Evolutionary conservation across 2,888 invertebrate genomes (phyloP).

Genomic region (Notodonta dromedarius): DNA sequence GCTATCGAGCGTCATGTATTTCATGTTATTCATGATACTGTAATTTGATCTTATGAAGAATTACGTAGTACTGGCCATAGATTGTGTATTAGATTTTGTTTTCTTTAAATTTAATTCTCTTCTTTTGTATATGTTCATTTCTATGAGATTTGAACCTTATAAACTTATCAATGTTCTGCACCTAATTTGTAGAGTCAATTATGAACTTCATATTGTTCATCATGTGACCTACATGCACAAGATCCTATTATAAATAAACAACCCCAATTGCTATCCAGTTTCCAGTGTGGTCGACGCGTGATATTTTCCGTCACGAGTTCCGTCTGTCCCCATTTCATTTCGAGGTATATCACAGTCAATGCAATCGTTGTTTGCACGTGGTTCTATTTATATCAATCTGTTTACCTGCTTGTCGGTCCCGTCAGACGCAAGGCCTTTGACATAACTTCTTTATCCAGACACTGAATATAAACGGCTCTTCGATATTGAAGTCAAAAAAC

Average conservation of each 20-base stretch:
- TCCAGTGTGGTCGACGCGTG: background rate
- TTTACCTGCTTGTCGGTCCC: conserved; percentile 23
- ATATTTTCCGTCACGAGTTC: background rate
- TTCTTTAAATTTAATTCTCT: no score
- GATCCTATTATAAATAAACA: background rate
- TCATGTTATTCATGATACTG: no score
- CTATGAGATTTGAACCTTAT: no score
- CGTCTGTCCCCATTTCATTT: background rate
- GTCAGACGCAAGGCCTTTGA: conserved; percentile 16
- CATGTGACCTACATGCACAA: background rate
- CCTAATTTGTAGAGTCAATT: background rate
- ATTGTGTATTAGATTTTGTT: no score
- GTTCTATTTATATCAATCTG: conserved; percentile 13
- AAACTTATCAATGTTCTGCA: no score
- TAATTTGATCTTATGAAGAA: no score
- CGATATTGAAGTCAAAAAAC: background rate
- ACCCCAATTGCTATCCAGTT: background rate
- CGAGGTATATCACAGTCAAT: conserved; percentile 21
- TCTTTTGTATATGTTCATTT: no score
- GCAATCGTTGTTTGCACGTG: conserved; percentile 13
- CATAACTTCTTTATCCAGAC: background rate
- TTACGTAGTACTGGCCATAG: no score
- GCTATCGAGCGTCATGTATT: no score
- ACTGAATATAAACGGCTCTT: background rate
- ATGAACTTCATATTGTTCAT: background rate